Evolutionary conservation across 1,140 invertebrate genomes (phyloP).

Genomic region (Bombyx mandarina): DNA sequence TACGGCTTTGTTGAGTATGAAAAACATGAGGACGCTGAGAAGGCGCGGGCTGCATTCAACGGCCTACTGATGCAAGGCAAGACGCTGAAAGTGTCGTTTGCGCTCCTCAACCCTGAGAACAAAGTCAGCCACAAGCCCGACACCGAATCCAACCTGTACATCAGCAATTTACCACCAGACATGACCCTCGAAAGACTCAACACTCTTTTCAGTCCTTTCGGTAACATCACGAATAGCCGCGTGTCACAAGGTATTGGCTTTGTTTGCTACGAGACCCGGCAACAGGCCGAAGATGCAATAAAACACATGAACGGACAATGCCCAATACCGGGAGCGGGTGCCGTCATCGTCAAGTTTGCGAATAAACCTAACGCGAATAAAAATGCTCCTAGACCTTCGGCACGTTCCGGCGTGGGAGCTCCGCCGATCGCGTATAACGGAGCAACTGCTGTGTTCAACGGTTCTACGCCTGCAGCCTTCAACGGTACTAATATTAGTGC

Average conservation of each 20-base stretch:
- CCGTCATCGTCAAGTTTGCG: slow-evolving; percentile 67
- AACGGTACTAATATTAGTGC: slow-evolving; percentile 51
- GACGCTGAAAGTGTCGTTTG: slow-evolving; percentile 68
- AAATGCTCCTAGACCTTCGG: slow-evolving; percentile 35
- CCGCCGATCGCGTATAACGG: slow-evolving; percentile 48
- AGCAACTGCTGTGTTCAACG: slow-evolving; percentile 46
- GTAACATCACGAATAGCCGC: slow-evolving; percentile 62
- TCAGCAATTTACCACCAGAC: slow-evolving; percentile 65
- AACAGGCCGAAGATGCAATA: slow-evolving; percentile 67
- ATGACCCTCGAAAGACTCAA: slow-evolving; percentile 65
- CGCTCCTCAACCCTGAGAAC: slow-evolving; percentile 66
- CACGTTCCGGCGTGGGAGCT: slow-evolving; percentile 31
- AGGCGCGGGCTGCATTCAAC: slow-evolving; percentile 66
- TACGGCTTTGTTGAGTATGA: slow-evolving; percentile 69
- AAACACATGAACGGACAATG: slow-evolving; percentile 58
- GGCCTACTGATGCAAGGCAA: slow-evolving; percentile 67
- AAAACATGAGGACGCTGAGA: slow-evolving; percentile 67
- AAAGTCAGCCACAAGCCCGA: slow-evolving; percentile 64
- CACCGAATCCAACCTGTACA: slow-evolving; percentile 66
- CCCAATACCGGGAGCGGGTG: slow-evolving; percentile 50
- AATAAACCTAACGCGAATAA: slow-evolving; percentile 61
- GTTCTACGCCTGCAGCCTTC: slow-evolving; percentile 36
- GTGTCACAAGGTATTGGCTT: slow-evolving; percentile 67
- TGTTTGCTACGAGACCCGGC: slow-evolving; percentile 61
- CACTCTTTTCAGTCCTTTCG: slow-evolving; percentile 53